Base-by-base conservation (phyloP, 2,113 vertebrate genomes). In the Pristiophorus japonicus region DNA sequence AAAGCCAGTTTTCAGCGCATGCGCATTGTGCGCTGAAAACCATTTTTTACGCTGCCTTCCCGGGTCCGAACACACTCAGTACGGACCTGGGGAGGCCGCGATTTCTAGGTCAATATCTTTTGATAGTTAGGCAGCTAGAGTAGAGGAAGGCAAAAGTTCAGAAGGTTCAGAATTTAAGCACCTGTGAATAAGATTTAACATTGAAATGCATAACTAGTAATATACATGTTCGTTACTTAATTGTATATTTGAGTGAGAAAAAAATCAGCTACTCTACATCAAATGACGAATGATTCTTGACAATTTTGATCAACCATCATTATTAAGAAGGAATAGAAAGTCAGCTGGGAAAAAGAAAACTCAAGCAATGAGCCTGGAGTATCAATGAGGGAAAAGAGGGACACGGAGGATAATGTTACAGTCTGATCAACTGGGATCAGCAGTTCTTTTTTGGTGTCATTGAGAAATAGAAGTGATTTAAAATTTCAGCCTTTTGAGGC, bases 381-480 rank as follows among this genome's bases (percentile, higher is more conserved):
- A 14, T 4, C 42, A n/a, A n/a, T 93, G 59, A 62, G 30, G 55
- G 34, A 38, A 93, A 65, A 22, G 0, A 66, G n/a, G n/a, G 20
- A 93, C 8, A 8, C 38, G 16, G 38, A 93, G 62, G 55, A 4
- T 42, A 66, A 92, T 45, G 65, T 63, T 93, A 38, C n/a, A 22
- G 62, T 38, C 59, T 38, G 62, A 38, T 66, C n/a, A 93, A 63
- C 27, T 92, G 59, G 0, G 14, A 92, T 62, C 90, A 65, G 30
- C 90, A 63, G 7, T 66, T 93, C 62, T 24, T 42, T 66, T 45
- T 66, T 38, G 63, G 20, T 93, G n/a, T 93, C 62, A 65, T 93
- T 66, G 91, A 66, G 24, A 66, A 24, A 38, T 20, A 93, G n/a
- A 93, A 93, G 90, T 92, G 90, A 92, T 92, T 93, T 66, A 12